Evolutionary conservation across 2,113 vertebrate genomes (phyloP), one percentile per base, ranked within the genome.

Genomic region (Sisor rabdophorus): DNA sequence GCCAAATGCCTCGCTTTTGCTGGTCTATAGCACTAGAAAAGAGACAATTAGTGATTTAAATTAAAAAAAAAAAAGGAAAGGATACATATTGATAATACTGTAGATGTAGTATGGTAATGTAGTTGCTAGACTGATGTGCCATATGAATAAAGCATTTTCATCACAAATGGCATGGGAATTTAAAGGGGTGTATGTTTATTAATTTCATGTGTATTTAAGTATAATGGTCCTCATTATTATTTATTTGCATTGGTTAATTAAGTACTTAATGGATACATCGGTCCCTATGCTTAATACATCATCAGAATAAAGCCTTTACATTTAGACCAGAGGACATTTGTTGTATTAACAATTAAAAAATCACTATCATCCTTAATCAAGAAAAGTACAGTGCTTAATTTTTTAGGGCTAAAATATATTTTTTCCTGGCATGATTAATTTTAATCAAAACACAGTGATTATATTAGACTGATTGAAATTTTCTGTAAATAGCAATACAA

Each of bases 271-370:
- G 53, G 53, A n/a, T 1, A 44, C 32, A 2, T 36, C 32, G 6
- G 40, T 44, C 40, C 8, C 40, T 24, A 59, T 28, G 24, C 24
- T 59, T 16, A 26, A 26, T 59, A 9, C 24, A 59, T 30, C 40
- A 44, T 4, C 40, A 36, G 44, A 22, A 53, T 15, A 36, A 64
- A n/a, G 15, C 48, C 3, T 5, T 40, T n/a, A 75, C 48, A 67
- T 67, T 67, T 47, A 65, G 32, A 8, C 36, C 30, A 40, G 55
- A 55, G 28, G 19, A 55, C 67, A 24, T 65, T n/a, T 28, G 12
- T n/a, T 52, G 8, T 52, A n/a, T 75, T 64, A 52, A 48, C 71
- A 58, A 73, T n/a, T n/a, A n/a, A 53, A 19, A 36, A 63, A 64
- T 75, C 59, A 65, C n/a, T 54, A 4, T 40, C 22, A 40, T 65